phyloP scores from a whole-genome alignment of 1,140 invertebrate species.

The Physella acuta region DNA sequence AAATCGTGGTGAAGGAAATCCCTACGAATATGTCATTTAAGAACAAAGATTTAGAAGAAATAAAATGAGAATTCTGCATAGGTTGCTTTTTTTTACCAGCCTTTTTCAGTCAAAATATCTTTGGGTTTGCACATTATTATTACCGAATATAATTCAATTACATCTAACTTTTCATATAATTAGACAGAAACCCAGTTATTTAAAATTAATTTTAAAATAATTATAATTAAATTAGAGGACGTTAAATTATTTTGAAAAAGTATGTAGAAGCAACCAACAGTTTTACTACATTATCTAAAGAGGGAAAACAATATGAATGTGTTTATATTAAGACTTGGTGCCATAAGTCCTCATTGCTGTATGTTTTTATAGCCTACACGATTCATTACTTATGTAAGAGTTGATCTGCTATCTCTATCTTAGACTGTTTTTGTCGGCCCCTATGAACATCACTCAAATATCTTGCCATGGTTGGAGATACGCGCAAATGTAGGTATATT shows the following conservation, averaged over 20 bases:
- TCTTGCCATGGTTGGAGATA: constrained; percentile 81
- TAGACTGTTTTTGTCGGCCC: constrained; percentile 73
- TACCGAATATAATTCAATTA: not conserved
- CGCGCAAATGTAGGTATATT: constrained; percentile 70
- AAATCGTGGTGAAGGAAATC: not conserved
- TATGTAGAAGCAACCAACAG: not conserved
- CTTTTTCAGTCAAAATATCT: not conserved
- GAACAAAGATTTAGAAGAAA: not conserved
- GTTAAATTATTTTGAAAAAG: not conserved
- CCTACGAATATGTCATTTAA: not conserved
- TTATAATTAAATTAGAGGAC: not conserved
- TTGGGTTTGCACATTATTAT: not conserved
- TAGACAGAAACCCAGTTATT: not conserved
- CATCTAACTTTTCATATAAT: not conserved
- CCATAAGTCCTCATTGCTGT: no score
- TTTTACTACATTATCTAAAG: not conserved
- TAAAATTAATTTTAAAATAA: not conserved
- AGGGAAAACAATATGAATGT: not conserved
- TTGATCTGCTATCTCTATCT: constrained; percentile 14
- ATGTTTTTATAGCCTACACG: no score
- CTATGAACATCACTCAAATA: constrained; percentile 81
- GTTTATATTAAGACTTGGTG: no score
- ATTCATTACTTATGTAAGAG: not conserved
- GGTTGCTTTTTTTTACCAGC: not conserved
- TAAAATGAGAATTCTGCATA: not conserved